These are phyloP conservation scores for Eurois occulta DNA, from an alignment of 2,888 invertebrate species.

Conservation along the genomic window DNA sequence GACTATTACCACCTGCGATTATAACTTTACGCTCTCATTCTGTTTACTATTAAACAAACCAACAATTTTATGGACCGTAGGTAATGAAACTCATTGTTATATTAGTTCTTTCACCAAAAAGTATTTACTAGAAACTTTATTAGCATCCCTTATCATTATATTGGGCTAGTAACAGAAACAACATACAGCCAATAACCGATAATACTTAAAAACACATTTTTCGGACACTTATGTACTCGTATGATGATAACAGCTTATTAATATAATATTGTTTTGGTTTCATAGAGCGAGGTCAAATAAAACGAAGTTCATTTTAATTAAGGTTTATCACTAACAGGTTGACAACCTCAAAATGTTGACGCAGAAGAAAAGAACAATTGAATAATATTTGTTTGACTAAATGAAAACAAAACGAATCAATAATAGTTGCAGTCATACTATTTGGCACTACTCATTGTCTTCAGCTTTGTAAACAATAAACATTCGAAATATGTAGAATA, in stretches of 20 bases:
- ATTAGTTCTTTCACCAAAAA: neutral
- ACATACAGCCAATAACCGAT: constrained; percentile 6
- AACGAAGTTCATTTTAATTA: constrained; percentile 17
- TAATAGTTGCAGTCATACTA: neutral
- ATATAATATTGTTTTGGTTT: constrained; percentile 20
- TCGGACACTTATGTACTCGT: neutral
- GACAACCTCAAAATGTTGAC: constrained; percentile 15
- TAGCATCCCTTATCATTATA: constrained; percentile 18
- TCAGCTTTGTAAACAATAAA: neutral
- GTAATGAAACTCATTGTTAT: neutral
- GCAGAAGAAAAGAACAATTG: neutral
- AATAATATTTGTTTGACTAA: constrained; percentile 15
- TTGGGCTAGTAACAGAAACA: constrained; percentile 11
- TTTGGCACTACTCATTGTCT: constrained; percentile 3
- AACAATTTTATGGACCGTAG: constrained; percentile 7
- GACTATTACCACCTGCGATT: neutral
- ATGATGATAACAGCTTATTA: constrained; percentile 28
- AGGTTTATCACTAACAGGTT: constrained; percentile 7
- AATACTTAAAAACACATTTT: constrained; percentile 14
- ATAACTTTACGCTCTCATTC: neutral
- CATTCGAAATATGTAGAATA: neutral
- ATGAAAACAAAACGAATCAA: constrained; percentile 15
- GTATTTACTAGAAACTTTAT: neutral
- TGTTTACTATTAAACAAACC: neutral
- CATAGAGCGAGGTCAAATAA: constrained; percentile 16